phyloP scores from a whole-genome alignment of 2,888 invertebrate genomes.

The Meghimatium bilineatum region DNA sequence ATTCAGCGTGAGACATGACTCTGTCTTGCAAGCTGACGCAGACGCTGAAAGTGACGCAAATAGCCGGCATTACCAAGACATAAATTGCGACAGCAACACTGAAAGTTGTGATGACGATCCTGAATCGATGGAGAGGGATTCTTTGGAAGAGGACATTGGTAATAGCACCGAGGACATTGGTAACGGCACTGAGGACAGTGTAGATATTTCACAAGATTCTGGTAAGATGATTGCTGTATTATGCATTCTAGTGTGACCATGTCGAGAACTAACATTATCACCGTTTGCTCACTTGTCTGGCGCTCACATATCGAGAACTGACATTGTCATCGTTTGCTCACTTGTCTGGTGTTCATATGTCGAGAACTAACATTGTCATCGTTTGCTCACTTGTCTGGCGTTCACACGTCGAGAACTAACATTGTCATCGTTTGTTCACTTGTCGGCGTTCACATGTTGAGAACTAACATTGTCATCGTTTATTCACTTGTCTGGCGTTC shows the following conservation, averaged over 20 bases:
- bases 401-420: no score
- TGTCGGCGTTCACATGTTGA: no score
- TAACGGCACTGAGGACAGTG: not conserved
- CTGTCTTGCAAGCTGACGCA: not conserved
- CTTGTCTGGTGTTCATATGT: no score
- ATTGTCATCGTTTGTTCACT: no score
- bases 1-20: not conserved
- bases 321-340: no score
- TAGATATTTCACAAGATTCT: not conserved
- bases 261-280: not conserved
- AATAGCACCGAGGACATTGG: not conserved
- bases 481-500: no score
- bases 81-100: not conserved
- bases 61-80: not conserved
- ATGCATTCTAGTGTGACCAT: not conserved
- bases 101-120: constrained; percentile 7
- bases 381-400: no score
- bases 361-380: no score
- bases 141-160: constrained; percentile 23
- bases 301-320: no score
- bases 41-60: not conserved
- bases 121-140: constrained; percentile 33
- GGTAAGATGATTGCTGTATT: constrained; percentile 13
- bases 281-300: no score
- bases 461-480: no score